Percentiles rank a stretch among this genome's conserved stretches.
Evolutionary conservation across 2,888 invertebrate genomes (phyloP).

Genomic region (Drosophila incognita): DNA sequence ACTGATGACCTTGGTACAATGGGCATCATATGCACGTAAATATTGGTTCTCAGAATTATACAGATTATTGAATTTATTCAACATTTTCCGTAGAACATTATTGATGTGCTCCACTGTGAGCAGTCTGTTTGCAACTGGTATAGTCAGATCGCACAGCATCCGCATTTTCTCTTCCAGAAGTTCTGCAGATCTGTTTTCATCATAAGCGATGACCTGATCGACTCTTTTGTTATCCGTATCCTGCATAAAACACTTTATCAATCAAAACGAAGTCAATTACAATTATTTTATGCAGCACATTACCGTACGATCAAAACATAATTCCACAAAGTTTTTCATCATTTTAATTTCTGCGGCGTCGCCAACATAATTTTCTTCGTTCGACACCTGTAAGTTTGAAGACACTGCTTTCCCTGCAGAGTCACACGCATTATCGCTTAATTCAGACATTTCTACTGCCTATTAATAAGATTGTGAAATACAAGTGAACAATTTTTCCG

Average conservation of each 20-base stretch:
- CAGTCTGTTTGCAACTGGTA: background rate
- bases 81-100: background rate
- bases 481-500: background rate
- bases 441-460: conserved; percentile 8
- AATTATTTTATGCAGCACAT: background rate
- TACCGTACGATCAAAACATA: conserved; percentile 7
- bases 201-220: rapidly evolving
- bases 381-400: too few relatives aligned
- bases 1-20: conserved; percentile 20
- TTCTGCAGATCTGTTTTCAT: background rate
- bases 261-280: background rate
- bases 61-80: conserved; percentile 4
- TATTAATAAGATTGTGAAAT: background rate
- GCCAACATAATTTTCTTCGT: background rate
- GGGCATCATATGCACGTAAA: conserved; percentile 8
- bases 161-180: conserved; percentile 13
- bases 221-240: background rate
- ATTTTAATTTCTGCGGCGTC: background rate
- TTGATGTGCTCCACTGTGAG: background rate
- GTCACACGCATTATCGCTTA: conserved; percentile 8
- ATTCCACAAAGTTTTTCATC: background rate
- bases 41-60: conserved; percentile 1
- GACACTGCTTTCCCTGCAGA: background rate
- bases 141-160: conserved; percentile 2
- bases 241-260: conserved; percentile 3